These are phyloP conservation scores for Syngnathus scovelli DNA, from an alignment of 2,113 vertebrate genomes.

Conservation along the genomic window DNA sequence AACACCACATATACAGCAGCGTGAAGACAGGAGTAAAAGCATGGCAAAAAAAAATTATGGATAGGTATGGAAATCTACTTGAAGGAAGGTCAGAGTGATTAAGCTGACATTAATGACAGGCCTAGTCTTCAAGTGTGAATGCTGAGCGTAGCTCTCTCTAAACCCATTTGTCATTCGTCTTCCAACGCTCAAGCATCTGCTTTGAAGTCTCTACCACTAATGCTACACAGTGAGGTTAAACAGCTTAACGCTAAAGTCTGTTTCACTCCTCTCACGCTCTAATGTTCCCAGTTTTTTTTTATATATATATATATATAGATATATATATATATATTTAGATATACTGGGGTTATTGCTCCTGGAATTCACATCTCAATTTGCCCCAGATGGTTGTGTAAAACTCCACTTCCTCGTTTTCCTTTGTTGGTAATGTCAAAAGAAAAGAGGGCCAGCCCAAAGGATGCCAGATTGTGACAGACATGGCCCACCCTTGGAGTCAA, in stretches of 20 bases:
- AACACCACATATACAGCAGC: constrained; percentile 34
- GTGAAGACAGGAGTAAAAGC: constrained; percentile 45
- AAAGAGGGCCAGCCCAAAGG: constrained; percentile 34
- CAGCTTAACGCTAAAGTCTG: constrained; percentile 73
- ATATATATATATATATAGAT: constrained; percentile 33
- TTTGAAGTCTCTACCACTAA: constrained; percentile 76
- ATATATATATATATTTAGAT: not conserved
- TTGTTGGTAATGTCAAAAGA: constrained; percentile 54
- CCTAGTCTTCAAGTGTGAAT: constrained; percentile 64
- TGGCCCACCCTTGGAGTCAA: constrained; percentile 47
- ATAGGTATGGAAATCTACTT: constrained; percentile 74
- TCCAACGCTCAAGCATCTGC: constrained; percentile 60
- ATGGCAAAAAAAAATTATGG: constrained; percentile 50
- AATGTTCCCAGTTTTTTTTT: constrained; percentile 61
- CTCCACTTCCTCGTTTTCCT: constrained; percentile 36
- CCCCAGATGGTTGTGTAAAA: constrained; percentile 50
- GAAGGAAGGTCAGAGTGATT: constrained; percentile 77
- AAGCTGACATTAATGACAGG: constrained; percentile 74
- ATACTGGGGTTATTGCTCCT: constrained; percentile 50
- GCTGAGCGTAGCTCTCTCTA: constrained; percentile 60
- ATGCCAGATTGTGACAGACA: constrained; percentile 43
- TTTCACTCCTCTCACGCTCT: constrained; percentile 64
- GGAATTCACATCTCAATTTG: constrained; percentile 73
- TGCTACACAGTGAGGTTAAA: constrained; percentile 73
- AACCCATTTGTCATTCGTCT: constrained; percentile 71